Base-by-base conservation (phyloP, 2,888 invertebrate species). In the Acronicta alni region DNA sequence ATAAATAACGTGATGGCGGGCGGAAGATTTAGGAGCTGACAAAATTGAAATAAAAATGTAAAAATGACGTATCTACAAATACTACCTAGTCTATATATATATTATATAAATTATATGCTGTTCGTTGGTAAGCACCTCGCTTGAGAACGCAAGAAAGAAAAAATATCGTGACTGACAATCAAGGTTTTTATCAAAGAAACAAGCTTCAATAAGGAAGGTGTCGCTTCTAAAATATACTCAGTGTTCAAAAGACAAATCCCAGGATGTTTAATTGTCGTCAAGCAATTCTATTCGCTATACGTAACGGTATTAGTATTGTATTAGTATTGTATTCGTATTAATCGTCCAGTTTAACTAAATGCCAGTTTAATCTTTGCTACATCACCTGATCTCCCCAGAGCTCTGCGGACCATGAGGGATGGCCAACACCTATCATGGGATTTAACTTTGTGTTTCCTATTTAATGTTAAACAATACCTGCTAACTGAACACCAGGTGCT, bases 301-400 rank as follows among this genome's bases (percentile, higher is more conserved):
- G 41, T 75, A 41, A 67, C 48, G 35, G 17, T 37, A 26, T 17
- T 53, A 42, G 39, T 37, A n/a, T 17, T 18, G 18, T 70, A 23
- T 56, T 65, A 15, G 37, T n/a, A n/a, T n/a, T n/a, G n/a, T n/a
- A n/a, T n/a, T 43, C 18, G 38, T 66, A 45, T 61, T 67, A 55
- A 54, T 67, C 41, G 43, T n/a, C 47, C 35, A 14, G 23, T 39
- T 18, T 38, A 32, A 41, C 49, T 32, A 43, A 51, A 38, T 49
- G 53, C 32, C 48, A 46, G 67, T 73, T 76, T 81, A 81, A 83
- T 81, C 77, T 77, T 67, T 45, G 54, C 45, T 70, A 75, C 74
- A 77, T 67, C 77, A 76, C 71, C 63, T 73, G 68, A 48, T 60
- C 69, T 72, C 74, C 55, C 60, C 15, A 61, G 67, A 59, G 61